A percentile compares a stretch with the other conserved stretches of the same genome.
These are phyloP conservation scores for Acanthis flammea DNA, from an alignment of 2,797 vertebrate species.

Conservation along the genomic window DNA sequence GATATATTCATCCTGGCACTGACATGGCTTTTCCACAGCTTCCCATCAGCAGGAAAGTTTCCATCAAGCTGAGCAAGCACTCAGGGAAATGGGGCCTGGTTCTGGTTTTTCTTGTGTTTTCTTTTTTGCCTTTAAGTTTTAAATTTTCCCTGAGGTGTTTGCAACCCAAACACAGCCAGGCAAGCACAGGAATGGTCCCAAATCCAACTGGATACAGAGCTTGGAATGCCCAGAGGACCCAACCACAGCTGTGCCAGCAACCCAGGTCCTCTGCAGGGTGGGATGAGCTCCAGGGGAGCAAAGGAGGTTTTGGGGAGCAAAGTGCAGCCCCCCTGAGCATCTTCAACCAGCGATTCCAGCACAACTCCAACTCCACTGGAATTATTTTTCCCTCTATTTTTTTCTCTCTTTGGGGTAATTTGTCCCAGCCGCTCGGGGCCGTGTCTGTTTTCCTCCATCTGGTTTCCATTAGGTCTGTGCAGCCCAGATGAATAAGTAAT, in stretches of 20 bases:
- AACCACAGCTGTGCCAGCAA: fast-evolving
- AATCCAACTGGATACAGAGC: not conserved
- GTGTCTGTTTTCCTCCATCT: slow-evolving; percentile 89
- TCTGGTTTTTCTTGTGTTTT: not conserved
- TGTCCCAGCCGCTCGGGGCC: slow-evolving; percentile 87
- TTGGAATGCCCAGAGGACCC: not conserved
- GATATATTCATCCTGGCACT: not conserved
- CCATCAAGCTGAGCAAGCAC: not conserved
- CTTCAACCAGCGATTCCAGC: not conserved
- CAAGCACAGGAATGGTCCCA: not conserved
- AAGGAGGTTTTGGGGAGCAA: not conserved
- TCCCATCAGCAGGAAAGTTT: not conserved
- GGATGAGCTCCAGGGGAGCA: fast-evolving
- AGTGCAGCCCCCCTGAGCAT: not conserved
- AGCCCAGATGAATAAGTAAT: slow-evolving; percentile 84
- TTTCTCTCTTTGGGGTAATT: slow-evolving; percentile 82
- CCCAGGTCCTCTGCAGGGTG: not conserved
- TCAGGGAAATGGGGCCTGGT: not conserved
- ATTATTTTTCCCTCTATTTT: slow-evolving; percentile 73
- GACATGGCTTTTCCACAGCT: not conserved
- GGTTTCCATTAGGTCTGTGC: slow-evolving; percentile 83
- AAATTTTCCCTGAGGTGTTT: not conserved
- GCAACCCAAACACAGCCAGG: not conserved
- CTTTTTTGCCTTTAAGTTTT: not conserved
- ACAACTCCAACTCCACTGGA: not conserved